Evolutionary conservation across 2,888 invertebrate species (phyloP).

Genomic region (Odontocerum albicorne): DNA sequence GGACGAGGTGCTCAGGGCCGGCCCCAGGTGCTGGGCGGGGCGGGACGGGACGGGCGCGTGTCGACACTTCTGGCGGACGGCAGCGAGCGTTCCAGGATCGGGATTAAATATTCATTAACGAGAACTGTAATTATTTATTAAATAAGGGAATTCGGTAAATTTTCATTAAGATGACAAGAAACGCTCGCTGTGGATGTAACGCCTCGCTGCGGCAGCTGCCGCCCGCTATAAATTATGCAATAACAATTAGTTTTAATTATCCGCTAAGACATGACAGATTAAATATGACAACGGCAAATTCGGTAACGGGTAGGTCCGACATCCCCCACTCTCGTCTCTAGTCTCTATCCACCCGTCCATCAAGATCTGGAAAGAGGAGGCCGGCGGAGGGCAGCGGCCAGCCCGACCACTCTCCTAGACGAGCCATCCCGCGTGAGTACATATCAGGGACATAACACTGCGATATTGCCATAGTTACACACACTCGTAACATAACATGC

Average conservation of each 20-base stretch:
- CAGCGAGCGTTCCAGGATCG: slow-evolving; percentile 9
- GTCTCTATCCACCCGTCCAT: no score
- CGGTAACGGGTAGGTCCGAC: no score
- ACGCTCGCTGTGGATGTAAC: slow-evolving; percentile 10
- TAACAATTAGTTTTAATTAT: slow-evolving; percentile 36
- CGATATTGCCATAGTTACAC: no score
- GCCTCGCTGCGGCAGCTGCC: slow-evolving; percentile 12
- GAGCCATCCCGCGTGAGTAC: no score
- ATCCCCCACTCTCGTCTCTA: no score
- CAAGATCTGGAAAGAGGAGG: no score
- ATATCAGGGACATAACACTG: no score
- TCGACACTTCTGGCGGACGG: slow-evolving; percentile 5
- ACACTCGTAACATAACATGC: no score
- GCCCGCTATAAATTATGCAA: slow-evolving; percentile 32
- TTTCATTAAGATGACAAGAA: slow-evolving; percentile 32
- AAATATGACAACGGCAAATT: slow-evolving; percentile 36
- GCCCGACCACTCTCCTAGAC: no score
- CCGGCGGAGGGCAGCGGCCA: no score
- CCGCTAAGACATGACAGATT: slow-evolving; percentile 36
- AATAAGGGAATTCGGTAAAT: slow-evolving; percentile 30
- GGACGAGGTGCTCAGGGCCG: neutral
- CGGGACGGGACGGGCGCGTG: slow-evolving; percentile 23
- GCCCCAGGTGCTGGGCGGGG: neutral
- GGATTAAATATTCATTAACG: slow-evolving; percentile 12
- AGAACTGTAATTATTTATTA: slow-evolving; percentile 18